Base-by-base conservation (phyloP, 1,140 invertebrate species). In the Philopotamus ludificatus region DNA sequence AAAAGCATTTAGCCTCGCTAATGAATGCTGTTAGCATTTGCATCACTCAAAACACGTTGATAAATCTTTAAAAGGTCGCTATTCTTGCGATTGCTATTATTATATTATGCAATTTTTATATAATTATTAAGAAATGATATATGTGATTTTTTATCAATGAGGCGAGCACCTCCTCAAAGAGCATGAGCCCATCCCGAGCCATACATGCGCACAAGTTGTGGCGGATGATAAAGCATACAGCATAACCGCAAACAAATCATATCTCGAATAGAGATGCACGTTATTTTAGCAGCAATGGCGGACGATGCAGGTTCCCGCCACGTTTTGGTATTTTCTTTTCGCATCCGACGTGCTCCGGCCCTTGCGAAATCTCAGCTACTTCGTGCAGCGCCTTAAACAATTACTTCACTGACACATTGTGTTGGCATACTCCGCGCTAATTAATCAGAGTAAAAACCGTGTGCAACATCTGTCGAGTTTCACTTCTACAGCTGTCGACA, bases 171-270 rank as follows among this genome's bases (percentile, higher is more conserved):
- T 7, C 4, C 28, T 34, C 28, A 12, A 12, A 7, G 28, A 7
- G 28, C 28, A 12, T 34, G 28, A 34, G 28, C 28, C 4, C 4
- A 4, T 7, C 4, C 12, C 4, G 4, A 34, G 28, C 28, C 15
- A 57, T 57, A 57, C 53, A 57, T 57, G 53, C 26, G 53, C 44
- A 34, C 42, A 21, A 10, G 50, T 20, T 44, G 28, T 15, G 4
- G 21, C 20, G 20, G 41, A 47, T 53, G 50, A 39, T 53, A 63
- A 64, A 25, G 42, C 60, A 41, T 44, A 60, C 53, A 51, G 58
- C 68, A 63, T 66, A 66, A 67, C 68, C 68, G 65, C 68, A 70
- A 70, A 65, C 68, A 70, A 70, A 70, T 70, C 68, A 70, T 70
- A 70, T 70, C 68, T 70, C 65, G 49, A 45, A 70, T 70, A 65